Base-by-base conservation (phyloP, 2,888 invertebrate species). In the Cheilosia vernalis region DNA sequence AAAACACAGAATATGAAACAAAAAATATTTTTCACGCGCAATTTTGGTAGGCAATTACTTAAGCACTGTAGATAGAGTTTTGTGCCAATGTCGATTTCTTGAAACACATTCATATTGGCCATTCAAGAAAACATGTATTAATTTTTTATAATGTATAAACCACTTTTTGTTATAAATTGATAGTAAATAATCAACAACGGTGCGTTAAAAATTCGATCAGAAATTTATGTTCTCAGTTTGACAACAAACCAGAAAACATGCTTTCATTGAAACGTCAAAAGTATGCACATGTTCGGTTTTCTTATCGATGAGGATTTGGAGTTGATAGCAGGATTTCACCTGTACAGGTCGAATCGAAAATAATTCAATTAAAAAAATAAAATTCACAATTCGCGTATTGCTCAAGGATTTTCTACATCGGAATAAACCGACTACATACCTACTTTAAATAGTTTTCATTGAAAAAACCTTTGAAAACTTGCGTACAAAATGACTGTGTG, bases 51-150 rank as follows among this genome's bases (percentile, higher is more conserved):
- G 19, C 5, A 7, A 53, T 61, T 92, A 92, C 92, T 89, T 89
- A 92, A 91, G 89, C 92, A 92, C 87, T 92, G 91, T 63, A 90
- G 87, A 87, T 92, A 92, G 56, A 92, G 88, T 88, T 91, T 90
- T 64, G 91, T 89, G 78, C 90, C 92, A 78, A 89, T 87, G 88
- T 92, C 90, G 79, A 90, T 89, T 84, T 91, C 91, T 85, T 90
- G 89, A 88, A 89, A 89, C 64, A 89, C 88, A 87, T 90, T 90
- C 90, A 91, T 91, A 70, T 78, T 88, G 87, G 87, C 87, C 87
- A 87, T 84, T 61, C 77, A 55, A 60, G 33, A 85, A 88, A 86
- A 76, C 88, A 87, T 87, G 88, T 87, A 82, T 17, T 24, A 72
- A 80, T 73, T 63, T 55, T 61, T 17, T 44, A 17, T 15, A 89